Percentiles rank a stretch among this genome's conserved stretches.
phyloP scores from a whole-genome alignment of 2,888 invertebrate genomes.

The Aleiodes leptofemur region DNA sequence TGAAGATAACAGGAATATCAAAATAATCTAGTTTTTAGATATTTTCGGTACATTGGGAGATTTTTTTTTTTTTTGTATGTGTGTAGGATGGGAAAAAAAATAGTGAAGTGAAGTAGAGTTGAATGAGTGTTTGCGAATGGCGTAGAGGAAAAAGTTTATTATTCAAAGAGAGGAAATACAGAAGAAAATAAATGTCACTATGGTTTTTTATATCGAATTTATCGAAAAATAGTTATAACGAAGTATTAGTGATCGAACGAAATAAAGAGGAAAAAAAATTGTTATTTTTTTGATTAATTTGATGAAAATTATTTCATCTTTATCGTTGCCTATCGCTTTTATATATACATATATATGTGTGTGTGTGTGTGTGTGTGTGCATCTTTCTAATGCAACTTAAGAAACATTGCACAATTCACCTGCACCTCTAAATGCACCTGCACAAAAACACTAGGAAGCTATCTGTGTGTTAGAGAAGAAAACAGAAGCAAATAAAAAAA shows the following conservation, averaged over 20 bases:
- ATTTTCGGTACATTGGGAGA: background rate
- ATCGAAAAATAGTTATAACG: no score
- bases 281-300: background rate
- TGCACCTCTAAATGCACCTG: background rate
- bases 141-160: no score
- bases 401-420: background rate
- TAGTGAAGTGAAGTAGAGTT: background rate
- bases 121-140: background rate
- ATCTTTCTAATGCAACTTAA: background rate
- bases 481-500: background rate
- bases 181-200: no score
- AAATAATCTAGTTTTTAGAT: background rate
- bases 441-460: background rate
- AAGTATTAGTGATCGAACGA: background rate
- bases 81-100: constrained; percentile 20
- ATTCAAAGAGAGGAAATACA: no score
- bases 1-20: background rate
- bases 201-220: no score
- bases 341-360: background rate
- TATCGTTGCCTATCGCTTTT: no score
- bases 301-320: no score
- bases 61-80: constrained; percentile 7
- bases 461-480: no score
- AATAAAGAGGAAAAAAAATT: background rate
- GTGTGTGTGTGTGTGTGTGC: background rate